Base-by-base conservation (phyloP, 30 jellyfish, hydroid and myxozoan genomes). In the Rhopilema esculentum region DNA sequence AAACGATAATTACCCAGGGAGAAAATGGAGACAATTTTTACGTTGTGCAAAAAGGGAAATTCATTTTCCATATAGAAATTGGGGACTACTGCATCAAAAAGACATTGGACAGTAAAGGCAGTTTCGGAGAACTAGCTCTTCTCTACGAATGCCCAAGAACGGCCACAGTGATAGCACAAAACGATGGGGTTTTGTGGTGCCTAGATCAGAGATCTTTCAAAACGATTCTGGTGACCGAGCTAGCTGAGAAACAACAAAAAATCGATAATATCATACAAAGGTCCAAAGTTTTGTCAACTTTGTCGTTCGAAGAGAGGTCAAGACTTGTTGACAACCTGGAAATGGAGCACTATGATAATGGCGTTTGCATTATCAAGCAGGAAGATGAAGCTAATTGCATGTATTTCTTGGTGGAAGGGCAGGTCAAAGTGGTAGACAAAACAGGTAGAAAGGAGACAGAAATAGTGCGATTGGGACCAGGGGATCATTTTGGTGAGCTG, bases 21-120 rank as follows among this genome's bases (percentile, higher is more conserved):
- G 98, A 94, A 28, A 96, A 94, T 64, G 98, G 98, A 9, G 98
- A 94, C 69, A 94, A 94, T 68, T 94, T 94, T 53, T 94, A 94
- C 69, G 82, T 94, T 48, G 83, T 94, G 30, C 92, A 84, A 16
- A 66, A 89, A 26, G 98, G 98, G 22, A 78, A 49, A 30, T 94
- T 73, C 75, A 96, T 79, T 64, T 89, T 94, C 62, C 69, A 52
- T 27, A 69, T 94, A 31, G 95, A 82, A 66, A 48, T 28, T 79
- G 91, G 91, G 0, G 90, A 48, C 8, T 61, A 79, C 18, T 85
- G 83, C 69, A 85, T 66, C 17, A 87, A 83, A 22, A 97, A 94
- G 71, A 29, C 68, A n/a, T 53, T 94, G 69, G 84, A 84, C 19
- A 92, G 91, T n/a, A 77, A 93, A 69, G 98, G 98, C 16, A 90